Percentiles rank a stretch among this genome's conserved stretches.
phyloP scores from a whole-genome alignment of 2,797 vertebrate species.

The Gambelia wislizenii region DNA sequence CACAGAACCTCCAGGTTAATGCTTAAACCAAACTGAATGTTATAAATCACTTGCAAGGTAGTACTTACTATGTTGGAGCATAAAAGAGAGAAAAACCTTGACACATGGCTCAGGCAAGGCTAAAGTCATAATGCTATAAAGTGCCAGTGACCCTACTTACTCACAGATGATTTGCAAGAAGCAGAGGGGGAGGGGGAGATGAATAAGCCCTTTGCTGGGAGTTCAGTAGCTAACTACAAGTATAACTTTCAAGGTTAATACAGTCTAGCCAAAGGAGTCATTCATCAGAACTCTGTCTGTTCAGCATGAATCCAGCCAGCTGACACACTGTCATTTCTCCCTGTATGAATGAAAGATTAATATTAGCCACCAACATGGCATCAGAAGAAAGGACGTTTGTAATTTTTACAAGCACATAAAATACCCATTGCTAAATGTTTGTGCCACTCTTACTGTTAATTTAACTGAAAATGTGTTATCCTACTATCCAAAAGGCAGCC shows the following conservation, averaged over 20 bases:
- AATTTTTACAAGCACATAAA: background rate
- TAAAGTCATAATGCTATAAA: slow-evolving; percentile 25
- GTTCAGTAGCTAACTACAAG: slow-evolving; percentile 26
- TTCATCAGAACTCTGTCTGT: slow-evolving; percentile 25
- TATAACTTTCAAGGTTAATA: slow-evolving; percentile 24
- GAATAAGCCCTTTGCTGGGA: slow-evolving; percentile 14
- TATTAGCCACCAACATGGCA: background rate
- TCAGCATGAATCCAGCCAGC: background rate
- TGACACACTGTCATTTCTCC: slow-evolving; percentile 7
- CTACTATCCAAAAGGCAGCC: too few species aligned
- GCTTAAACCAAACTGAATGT: slow-evolving; percentile 46
- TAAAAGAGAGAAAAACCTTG: slow-evolving; percentile 34
- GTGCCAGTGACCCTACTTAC: slow-evolving; percentile 28
- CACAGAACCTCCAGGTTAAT: slow-evolving; percentile 48
- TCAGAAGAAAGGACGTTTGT: slow-evolving; percentile 18
- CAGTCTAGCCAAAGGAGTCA: slow-evolving; percentile 10
- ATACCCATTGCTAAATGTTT: background rate
- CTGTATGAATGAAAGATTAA: background rate
- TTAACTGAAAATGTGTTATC: background rate
- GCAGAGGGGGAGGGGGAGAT: background rate
- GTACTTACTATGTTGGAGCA: slow-evolving; percentile 37
- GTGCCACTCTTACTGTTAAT: background rate
- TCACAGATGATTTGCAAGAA: slow-evolving; percentile 36
- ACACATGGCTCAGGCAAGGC: slow-evolving; percentile 20
- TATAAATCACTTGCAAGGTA: slow-evolving; percentile 27